A percentile compares a stretch with the other conserved stretches of the same genome.
These are phyloP conservation scores for Galeopsomyia nigrocyanea DNA, from an alignment of 2,888 invertebrate species.

Conservation along the genomic window DNA sequence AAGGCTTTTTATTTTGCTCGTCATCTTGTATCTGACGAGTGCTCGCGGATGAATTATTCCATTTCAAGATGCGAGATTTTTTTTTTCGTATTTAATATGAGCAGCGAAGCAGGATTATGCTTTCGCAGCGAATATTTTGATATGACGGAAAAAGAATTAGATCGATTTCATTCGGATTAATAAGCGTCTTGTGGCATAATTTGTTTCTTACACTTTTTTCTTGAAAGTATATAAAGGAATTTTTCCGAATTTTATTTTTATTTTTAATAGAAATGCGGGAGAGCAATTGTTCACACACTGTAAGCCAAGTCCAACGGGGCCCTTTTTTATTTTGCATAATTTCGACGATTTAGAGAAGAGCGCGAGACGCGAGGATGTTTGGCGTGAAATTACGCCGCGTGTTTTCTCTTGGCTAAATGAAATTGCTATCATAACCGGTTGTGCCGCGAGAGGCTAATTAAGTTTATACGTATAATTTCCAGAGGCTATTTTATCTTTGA, in stretches of 20 bases:
- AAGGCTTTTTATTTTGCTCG: constrained; percentile 2
- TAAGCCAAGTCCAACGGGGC: neutral
- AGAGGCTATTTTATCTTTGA: constrained; percentile 27
- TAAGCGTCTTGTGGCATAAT: too few species aligned
- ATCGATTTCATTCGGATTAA: too few species aligned
- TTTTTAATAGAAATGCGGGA: too few species aligned
- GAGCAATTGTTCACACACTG: too few species aligned
- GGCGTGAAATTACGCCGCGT: constrained; percentile 28
- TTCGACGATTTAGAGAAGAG: constrained; percentile 33
- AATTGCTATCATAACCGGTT: constrained; percentile 33
- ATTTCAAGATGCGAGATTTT: too few species aligned
- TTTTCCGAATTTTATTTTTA: too few species aligned
- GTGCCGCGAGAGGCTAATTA: constrained; percentile 32
- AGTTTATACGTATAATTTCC: constrained; percentile 24
- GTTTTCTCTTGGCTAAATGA: constrained; percentile 24
- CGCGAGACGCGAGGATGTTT: constrained; percentile 10
- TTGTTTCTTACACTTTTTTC: too few species aligned
- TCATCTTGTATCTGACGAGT: neutral
- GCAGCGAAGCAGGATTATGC: too few species aligned
- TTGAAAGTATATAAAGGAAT: too few species aligned
- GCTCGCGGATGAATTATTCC: neutral
- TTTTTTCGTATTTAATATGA: too few species aligned
- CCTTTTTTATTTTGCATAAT: constrained; percentile 41
- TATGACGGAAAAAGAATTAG: too few species aligned
- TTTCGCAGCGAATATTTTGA: too few species aligned